Evolutionary conservation across 37 sponge, comb jelly and placozoan genomes (phyloP).

Genomic region (Halichondria panicea): DNA sequence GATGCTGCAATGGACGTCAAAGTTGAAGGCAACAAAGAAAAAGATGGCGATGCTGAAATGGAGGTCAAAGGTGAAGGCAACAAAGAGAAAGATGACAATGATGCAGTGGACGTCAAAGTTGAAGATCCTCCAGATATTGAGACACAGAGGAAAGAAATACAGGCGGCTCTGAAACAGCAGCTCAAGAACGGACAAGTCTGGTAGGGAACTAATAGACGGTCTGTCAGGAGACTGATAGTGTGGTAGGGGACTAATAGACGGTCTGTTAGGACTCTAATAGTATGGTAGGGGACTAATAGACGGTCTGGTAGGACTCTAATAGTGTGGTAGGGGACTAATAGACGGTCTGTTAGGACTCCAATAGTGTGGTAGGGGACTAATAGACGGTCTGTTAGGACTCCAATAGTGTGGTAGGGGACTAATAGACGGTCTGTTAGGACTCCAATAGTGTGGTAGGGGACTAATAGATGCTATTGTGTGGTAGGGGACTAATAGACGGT

Average conservation of each 20-base stretch:
- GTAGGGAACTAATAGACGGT: conserved; percentile 27
- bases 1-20: no score
- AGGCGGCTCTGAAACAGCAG: conserved; percentile 27
- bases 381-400: background rate
- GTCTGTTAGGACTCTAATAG: background rate
- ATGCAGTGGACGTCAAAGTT: conserved; percentile 7
- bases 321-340: conserved; percentile 49
- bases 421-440: background rate
- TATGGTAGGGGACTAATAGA: conserved; percentile 47
- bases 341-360: background rate
- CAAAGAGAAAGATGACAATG: background rate
- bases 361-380: conserved; percentile 47
- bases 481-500: conserved; percentile 27
- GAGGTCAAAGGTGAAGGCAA: background rate
- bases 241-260: background rate
- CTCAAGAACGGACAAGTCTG: conserved; percentile 65
- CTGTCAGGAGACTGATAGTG: background rate
- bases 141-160: conserved; percentile 61
- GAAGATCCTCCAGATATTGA: conserved; percentile 27
- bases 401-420: conserved; percentile 46
- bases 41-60: conserved; percentile 1
- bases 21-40: background rate
- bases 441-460: background rate
- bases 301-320: background rate
- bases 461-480: no score